These are phyloP conservation scores for Felis chaus DNA, from an alignment of 2,113 vertebrate species.

Conservation along the genomic window DNA sequence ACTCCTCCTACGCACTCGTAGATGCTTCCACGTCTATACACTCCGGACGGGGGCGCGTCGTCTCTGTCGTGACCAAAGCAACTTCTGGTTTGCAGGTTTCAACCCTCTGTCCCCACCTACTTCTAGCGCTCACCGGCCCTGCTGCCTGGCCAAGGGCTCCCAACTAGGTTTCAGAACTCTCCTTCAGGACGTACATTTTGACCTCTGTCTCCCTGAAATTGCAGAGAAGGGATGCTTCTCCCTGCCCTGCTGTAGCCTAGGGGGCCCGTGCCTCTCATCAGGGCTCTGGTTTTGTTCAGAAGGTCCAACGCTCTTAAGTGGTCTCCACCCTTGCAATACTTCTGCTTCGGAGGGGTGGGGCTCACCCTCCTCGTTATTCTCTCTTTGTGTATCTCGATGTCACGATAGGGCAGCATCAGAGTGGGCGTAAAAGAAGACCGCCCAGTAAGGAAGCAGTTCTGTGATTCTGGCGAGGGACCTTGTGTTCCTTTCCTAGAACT, in stretches of 20 bases:
- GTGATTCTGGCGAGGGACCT: neutral
- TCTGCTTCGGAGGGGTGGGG: neutral
- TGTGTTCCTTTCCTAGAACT: neutral
- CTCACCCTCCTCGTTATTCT: neutral
- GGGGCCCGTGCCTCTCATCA: neutral
- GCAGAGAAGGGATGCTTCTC: neutral
- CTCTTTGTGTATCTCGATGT: neutral
- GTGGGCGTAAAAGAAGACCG: no score
- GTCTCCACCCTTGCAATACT: no score
- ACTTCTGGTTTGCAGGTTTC: neutral
- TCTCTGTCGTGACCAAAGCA: neutral
- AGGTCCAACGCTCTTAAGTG: neutral
- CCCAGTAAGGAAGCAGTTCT: neutral
- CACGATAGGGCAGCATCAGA: neutral
- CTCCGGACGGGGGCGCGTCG: neutral
- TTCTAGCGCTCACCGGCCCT: neutral
- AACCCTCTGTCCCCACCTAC: neutral
- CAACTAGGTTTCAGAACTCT: neutral
- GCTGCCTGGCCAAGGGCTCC: neutral
- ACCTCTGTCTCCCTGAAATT: neutral
- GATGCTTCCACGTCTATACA: no score
- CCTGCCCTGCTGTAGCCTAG: neutral
- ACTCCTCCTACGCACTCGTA: neutral
- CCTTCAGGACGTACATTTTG: neutral
- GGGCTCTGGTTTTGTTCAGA: neutral